Evolutionary conservation across 2,113 vertebrate genomes (phyloP).

Genomic region (Spilogale gracilis): DNA sequence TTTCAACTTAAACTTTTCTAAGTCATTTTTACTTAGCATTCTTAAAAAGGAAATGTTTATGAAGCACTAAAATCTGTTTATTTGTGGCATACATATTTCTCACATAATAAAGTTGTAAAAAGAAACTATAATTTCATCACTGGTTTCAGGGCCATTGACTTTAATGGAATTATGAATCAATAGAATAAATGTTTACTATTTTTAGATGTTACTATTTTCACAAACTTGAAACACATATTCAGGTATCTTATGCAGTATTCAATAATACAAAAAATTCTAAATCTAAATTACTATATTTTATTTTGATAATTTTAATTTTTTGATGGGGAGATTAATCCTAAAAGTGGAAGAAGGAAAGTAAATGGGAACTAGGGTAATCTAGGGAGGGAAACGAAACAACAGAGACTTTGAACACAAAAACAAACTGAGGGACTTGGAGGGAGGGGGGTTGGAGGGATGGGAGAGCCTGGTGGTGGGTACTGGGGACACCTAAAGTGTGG

Average conservation of each 20-base stretch:
- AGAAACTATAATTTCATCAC: not conserved
- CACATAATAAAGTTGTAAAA: not conserved
- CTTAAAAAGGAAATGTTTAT: not conserved
- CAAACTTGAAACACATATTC: not conserved
- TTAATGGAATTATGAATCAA: not conserved
- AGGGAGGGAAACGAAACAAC: no score
- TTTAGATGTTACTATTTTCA: not conserved
- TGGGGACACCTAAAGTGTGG: no score
- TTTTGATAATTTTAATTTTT: conserved; percentile 12
- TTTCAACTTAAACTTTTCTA: not conserved
- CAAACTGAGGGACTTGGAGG: no score
- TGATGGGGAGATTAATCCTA: not conserved
- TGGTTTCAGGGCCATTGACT: not conserved
- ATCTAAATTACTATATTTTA: not conserved
- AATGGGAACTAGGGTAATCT: no score
- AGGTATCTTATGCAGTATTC: not conserved
- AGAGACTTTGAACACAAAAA: no score
- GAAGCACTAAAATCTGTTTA: not conserved
- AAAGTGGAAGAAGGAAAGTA: not conserved
- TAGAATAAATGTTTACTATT: not conserved
- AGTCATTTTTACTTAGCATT: not conserved
- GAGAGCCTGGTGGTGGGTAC: no score
- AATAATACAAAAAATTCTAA: not conserved
- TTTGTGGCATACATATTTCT: not conserved
- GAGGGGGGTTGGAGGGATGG: no score